Base-by-base conservation (phyloP, 2,113 vertebrate species). In the Agapornis roseicollis region DNA sequence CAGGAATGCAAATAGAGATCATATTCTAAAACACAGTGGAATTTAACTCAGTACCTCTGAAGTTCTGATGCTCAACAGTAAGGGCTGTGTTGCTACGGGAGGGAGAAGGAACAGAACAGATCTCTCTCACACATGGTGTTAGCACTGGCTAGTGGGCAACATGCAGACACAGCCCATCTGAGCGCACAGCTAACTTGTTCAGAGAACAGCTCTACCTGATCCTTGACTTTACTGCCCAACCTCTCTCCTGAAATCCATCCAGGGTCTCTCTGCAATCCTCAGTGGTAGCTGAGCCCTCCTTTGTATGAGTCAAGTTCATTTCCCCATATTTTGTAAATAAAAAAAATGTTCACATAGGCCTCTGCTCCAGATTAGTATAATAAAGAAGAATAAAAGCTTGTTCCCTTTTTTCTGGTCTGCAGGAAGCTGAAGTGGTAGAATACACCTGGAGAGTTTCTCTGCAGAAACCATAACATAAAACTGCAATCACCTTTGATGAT, bases 401-500 rank as follows among this genome's bases (percentile, higher is more conserved):
- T 41, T 73, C 37, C 44, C 15, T 64, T 42, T 86, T 63, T 37
- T n/a, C 60, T 56, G 33, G 24, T 60, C 71, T 0, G 1, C 76
- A 60, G 76, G 74, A 96, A 94, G 41, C 81, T 70, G 68, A 94
- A 64, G 55, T 39, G 72, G 72, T 29, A 47, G 82, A 74, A 84
- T 27, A 23, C 35, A 55, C 80, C 42, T 49, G 39, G 33, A 46
- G 71, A 73, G 53, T n/a, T 90, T 79, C 83, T 86, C 77, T 87
- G 74, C 77, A 94, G 72, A 83, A 91, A 90, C 53, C 77, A 4
- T 69, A 90, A 64, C 56, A 24, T 5, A 81, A 94, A 92, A 63
- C 73, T 61, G 83, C 80, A 84, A 46, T 77, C 86, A 81, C 83
- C 61, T 92, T 90, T 76, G 70, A 79, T 90, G 88, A 87, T 52